Evolutionary conservation across 2,113 vertebrate species (phyloP).

Genomic region (Promerops cafer): DNA sequence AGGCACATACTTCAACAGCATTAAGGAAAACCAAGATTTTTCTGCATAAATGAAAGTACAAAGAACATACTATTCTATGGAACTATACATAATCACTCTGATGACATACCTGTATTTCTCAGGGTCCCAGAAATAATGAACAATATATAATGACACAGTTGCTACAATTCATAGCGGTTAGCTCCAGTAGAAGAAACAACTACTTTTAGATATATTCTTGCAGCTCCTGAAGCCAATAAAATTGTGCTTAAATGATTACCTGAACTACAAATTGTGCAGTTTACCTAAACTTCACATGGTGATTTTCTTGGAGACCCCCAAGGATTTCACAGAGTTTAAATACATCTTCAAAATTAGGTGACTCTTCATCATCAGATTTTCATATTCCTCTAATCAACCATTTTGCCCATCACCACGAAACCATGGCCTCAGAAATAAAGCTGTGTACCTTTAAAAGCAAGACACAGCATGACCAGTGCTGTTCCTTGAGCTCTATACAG

Average conservation of each 20-base stretch:
- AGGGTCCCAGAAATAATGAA: conserved; percentile 18
- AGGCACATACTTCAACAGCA: conserved; percentile 43
- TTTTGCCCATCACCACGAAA: background rate
- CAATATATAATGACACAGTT: background rate
- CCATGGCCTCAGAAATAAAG: background rate
- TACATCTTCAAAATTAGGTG: background rate
- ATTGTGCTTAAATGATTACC: background rate
- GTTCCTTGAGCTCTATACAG: background rate
- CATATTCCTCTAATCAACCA: background rate
- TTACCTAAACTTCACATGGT: background rate
- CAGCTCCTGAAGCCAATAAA: background rate
- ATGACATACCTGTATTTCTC: background rate
- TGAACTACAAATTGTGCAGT: background rate
- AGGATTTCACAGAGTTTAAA: background rate
- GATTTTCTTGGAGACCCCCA: background rate
- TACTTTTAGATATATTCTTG: background rate
- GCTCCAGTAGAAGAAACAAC: background rate
- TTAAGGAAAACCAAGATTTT: conserved; percentile 45
- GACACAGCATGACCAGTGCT: background rate
- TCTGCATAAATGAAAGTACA: conserved; percentile 45
- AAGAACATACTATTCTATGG: conserved; percentile 17
- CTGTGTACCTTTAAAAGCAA: background rate
- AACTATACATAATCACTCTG: background rate
- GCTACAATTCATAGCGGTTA: background rate
- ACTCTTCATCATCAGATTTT: background rate